Percentiles rank a stretch among this genome's conserved stretches.
phyloP scores from a whole-genome alignment of 2,797 vertebrate species.

The Cyclura pinguis region DNA sequence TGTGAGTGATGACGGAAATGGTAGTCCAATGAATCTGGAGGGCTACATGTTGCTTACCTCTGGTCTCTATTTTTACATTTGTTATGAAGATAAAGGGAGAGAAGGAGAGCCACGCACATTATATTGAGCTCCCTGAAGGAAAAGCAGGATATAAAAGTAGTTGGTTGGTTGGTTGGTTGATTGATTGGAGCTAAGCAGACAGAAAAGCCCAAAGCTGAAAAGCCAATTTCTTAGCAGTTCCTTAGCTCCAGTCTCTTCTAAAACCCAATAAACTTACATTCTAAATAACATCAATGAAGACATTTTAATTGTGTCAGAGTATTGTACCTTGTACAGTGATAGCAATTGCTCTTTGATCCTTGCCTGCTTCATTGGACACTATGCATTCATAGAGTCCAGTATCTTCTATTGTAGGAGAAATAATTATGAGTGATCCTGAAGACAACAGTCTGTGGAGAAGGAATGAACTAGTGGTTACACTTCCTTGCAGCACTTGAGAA shows the following conservation, averaged over 20 bases:
- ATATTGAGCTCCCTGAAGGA: no score
- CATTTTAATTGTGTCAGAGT: neutral
- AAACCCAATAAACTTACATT: neutral
- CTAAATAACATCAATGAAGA: neutral
- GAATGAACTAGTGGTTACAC: neutral
- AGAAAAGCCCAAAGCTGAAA: neutral
- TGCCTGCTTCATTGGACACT: conserved; percentile 90
- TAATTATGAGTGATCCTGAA: conserved; percentile 93
- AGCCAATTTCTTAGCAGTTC: neutral
- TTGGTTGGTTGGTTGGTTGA: no score
- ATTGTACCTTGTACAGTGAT: conserved; percentile 91
- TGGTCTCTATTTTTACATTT: no score
- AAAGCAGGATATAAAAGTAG: no score
- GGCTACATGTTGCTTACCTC: no score
- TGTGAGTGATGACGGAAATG: no score
- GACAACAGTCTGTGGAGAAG: conserved; percentile 86
- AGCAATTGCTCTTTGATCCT: conserved; percentile 84
- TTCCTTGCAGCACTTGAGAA: neutral
- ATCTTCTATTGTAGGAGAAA: conserved; percentile 94
- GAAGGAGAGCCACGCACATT: neutral
- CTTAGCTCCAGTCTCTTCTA: neutral
- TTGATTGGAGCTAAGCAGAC: no score
- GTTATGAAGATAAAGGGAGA: neutral
- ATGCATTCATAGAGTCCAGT: conserved; percentile 90
- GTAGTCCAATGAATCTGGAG: no score